phyloP scores from a whole-genome alignment of 2,888 invertebrate genomes.

The Epinotia nisella region DNA sequence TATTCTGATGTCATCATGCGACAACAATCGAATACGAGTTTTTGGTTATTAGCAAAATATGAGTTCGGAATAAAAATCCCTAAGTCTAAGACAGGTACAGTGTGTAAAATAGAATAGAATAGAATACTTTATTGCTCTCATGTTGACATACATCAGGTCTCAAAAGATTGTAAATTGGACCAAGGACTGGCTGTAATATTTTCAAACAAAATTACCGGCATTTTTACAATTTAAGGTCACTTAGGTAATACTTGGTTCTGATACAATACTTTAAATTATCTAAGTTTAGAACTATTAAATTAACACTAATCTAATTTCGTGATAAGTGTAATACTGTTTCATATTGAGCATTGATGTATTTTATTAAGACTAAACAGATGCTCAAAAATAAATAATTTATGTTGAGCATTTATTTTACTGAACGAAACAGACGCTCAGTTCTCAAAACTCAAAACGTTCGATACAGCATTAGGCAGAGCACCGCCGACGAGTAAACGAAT shows the following conservation, averaged over 20 bases:
- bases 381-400: not conserved
- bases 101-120: too few species aligned
- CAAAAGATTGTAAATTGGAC: too few species aligned
- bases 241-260: not conserved
- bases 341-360: conserved; percentile 1
- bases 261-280: not conserved
- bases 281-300: conserved; percentile 1
- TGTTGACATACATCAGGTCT: too few species aligned
- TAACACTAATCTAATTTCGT: conserved; percentile 11
- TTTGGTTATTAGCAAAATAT: too few species aligned
- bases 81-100: too few species aligned
- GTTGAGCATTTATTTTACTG: conserved; percentile 6
- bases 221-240: conserved; percentile 2
- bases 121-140: too few species aligned
- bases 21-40: too few species aligned
- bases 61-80: too few species aligned
- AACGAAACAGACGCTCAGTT: not conserved
- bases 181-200: not conserved
- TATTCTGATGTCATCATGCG: too few species aligned
- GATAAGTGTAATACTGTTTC: not conserved
- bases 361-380: not conserved
- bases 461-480: not conserved
- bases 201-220: not conserved
- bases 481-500: too few species aligned
- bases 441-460: not conserved